phyloP scores from a whole-genome alignment of 2,888 invertebrate species.

The Cheilosia vulpina region DNA sequence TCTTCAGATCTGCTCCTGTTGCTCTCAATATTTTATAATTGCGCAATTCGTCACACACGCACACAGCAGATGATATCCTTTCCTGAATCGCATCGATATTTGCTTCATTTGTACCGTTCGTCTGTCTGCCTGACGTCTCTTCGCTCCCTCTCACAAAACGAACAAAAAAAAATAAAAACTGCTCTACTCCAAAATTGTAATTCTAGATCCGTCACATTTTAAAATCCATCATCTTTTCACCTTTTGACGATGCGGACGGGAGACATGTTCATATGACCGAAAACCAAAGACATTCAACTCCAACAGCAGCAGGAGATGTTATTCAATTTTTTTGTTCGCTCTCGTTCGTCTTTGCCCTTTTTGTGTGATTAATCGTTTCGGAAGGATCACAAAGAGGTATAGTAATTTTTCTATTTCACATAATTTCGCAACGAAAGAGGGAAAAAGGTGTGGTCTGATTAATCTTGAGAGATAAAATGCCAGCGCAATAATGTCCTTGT shows the following conservation, averaged over 20 bases:
- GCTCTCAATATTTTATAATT: slow-evolving; percentile 59
- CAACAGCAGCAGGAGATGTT: slow-evolving; percentile 9
- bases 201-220: slow-evolving; percentile 65
- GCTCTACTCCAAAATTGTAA: slow-evolving; percentile 41
- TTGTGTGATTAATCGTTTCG: slow-evolving; percentile 68
- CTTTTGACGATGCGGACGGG: slow-evolving; percentile 31
- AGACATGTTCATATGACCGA: slow-evolving; percentile 55
- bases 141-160: background rate
- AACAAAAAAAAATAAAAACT: background rate
- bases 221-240: slow-evolving; percentile 70
- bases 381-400: slow-evolving; percentile 26
- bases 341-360: slow-evolving; percentile 41
- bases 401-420: slow-evolving; percentile 14
- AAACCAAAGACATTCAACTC: slow-evolving; percentile 27
- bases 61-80: slow-evolving; percentile 23
- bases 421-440: slow-evolving; percentile 28
- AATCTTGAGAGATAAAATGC: slow-evolving; percentile 46
- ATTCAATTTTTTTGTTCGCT: slow-evolving; percentile 14
- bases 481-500: slow-evolving; percentile 54
- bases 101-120: background rate
- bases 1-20: slow-evolving; percentile 8
- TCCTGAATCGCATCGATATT: slow-evolving; percentile 22
- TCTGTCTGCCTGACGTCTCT: background rate
- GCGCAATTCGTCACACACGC: slow-evolving; percentile 54
- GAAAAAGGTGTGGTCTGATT: slow-evolving; percentile 57